A percentile compares a stretch with the other conserved stretches of the same genome.
Conservation (phyloP, 2,888 invertebrate species). For the Drosophila leonis region DNA sequence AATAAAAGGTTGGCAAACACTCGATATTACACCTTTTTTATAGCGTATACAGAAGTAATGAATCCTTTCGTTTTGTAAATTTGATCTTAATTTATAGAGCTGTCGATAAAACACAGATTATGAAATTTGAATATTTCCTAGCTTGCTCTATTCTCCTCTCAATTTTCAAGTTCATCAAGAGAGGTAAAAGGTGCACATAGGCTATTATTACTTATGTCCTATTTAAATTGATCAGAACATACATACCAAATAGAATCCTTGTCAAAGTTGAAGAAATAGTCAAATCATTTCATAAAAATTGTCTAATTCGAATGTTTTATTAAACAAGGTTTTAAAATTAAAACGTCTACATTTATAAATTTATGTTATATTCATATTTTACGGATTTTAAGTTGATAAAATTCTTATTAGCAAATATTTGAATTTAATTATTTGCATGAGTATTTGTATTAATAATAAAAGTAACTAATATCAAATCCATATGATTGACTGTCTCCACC, state of each 20-base stretch:
- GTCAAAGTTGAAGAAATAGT: constrained; percentile 10
- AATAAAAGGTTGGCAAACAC: no score
- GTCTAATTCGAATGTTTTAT: constrained; percentile 69
- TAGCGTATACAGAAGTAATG: no score
- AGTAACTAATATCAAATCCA: constrained; percentile 68
- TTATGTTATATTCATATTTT: constrained; percentile 67
- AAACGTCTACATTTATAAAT: constrained; percentile 72
- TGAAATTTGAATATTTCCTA: no score
- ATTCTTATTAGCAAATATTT: constrained; percentile 67
- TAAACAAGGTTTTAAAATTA: constrained; percentile 70
- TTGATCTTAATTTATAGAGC: no score
- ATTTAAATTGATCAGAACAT: neutral
- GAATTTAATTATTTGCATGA: constrained; percentile 44
- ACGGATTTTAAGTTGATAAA: constrained; percentile 71
- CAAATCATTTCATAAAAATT: constrained; percentile 58
- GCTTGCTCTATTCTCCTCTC: no score
- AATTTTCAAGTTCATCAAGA: no score
- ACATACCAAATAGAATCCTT: neutral
- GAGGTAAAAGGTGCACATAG: no score
- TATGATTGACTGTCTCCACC: constrained; percentile 36
- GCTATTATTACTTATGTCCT: no score
- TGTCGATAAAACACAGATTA: no score
- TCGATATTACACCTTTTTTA: no score
- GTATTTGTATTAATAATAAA: constrained; percentile 58
- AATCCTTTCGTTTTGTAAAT: no score